phyloP scores from a whole-genome alignment of 2,113 vertebrate genomes.

The Halichoeres trimaculatus region DNA sequence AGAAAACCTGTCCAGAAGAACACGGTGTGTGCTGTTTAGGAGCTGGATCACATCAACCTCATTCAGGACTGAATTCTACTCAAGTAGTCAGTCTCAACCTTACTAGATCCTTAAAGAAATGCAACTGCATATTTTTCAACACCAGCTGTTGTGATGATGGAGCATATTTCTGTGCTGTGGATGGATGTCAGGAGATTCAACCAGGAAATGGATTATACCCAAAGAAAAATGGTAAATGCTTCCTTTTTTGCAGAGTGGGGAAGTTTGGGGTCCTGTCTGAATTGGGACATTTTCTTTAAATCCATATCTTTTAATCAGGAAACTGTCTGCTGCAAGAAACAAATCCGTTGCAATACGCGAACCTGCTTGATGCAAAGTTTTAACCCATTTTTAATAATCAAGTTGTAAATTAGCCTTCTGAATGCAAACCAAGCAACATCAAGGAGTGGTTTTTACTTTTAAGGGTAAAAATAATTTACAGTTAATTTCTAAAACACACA shows the following conservation, averaged over 20 bases:
- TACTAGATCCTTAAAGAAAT: neutral
- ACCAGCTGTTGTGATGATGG: neutral
- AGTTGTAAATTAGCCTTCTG: no score
- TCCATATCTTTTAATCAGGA: no score
- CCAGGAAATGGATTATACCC: neutral
- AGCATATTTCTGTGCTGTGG: neutral
- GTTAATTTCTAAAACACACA: no score
- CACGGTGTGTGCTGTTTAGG: conserved; percentile 55
- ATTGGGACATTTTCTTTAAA: no score
- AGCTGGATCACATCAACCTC: neutral
- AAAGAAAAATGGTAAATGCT: neutral
- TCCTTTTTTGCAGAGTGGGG: neutral
- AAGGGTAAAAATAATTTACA: no score
- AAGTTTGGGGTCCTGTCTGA: neutral
- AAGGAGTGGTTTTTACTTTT: no score
- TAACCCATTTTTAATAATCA: no score
- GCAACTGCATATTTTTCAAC: neutral
- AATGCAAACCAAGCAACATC: no score
- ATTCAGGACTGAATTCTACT: neutral
- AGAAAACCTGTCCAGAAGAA: conserved; percentile 19
- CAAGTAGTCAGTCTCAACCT: neutral
- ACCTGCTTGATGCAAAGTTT: no score
- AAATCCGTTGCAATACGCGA: no score
- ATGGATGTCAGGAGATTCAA: neutral
- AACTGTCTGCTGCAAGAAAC: no score